Evolutionary conservation across 2,888 invertebrate species (phyloP).

Genomic region (Ischnura elegans): DNA sequence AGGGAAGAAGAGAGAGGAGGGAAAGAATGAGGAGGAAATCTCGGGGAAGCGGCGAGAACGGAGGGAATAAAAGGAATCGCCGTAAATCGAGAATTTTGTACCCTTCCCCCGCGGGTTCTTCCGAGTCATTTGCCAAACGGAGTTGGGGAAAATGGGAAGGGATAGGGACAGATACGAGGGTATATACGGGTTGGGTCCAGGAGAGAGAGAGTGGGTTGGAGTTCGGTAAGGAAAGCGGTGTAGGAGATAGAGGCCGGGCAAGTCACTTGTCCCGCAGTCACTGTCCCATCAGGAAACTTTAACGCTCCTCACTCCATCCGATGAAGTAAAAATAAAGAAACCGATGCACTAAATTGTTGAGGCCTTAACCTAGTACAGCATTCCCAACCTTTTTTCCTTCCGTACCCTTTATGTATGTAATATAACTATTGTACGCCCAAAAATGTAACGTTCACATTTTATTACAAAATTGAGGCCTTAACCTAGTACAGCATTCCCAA

Average conservation of each 20-base stretch:
- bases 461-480: too few relatives aligned
- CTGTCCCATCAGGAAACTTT: neutral
- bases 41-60: too few relatives aligned
- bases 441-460: too few relatives aligned
- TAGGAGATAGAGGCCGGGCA: neutral
- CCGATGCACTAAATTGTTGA: too few relatives aligned
- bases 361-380: too few relatives aligned
- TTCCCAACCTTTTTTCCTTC: too few relatives aligned
- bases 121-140: conserved; percentile 55
- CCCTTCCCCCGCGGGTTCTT: conserved; percentile 42
- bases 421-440: too few relatives aligned
- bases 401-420: too few relatives aligned
- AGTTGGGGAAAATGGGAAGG: neutral
- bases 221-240: neutral
- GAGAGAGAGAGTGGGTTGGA: neutral
- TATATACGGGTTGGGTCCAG: too few relatives aligned
- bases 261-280: conserved; percentile 20
- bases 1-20: neutral
- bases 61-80: conserved; percentile 1
- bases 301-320: neutral
- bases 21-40: neutral
- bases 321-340: too few relatives aligned
- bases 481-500: too few relatives aligned
- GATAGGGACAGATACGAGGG: neutral
- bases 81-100: conserved; percentile 48